A percentile compares a stretch with the other conserved stretches of the same genome.
Conservation (phyloP, 2,888 invertebrate genomes). For the Teleogryllus oceanicus region DNA sequence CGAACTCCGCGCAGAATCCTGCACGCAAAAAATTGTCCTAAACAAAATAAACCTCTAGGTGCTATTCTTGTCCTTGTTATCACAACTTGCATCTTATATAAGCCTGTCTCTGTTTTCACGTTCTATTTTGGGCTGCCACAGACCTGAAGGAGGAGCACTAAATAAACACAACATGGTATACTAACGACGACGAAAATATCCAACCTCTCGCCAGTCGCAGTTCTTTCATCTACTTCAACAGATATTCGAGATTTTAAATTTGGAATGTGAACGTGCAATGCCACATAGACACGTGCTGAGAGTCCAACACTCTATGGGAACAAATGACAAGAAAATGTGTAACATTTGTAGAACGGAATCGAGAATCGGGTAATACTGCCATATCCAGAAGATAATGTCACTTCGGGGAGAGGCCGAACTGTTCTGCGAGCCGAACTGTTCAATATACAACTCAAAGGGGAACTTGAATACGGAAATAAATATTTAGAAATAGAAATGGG, state of each 20-base stretch:
- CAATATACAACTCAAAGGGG: too few species aligned
- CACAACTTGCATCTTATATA: constrained; percentile 24
- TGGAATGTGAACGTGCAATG: background rate
- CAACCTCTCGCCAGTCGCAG: constrained; percentile 5
- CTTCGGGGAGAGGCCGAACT: too few species aligned
- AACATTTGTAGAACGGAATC: too few species aligned
- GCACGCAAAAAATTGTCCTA: too few species aligned
- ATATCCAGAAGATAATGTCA: too few species aligned
- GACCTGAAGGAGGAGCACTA: constrained; percentile 9
- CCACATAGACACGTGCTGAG: background rate
- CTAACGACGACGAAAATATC: constrained; percentile 18
- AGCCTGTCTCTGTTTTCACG: constrained; percentile 18
- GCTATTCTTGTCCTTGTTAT: constrained; percentile 25
- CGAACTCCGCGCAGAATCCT: too few species aligned
- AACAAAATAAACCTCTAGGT: background rate
- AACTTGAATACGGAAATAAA: too few species aligned
- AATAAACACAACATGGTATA: constrained; percentile 18
- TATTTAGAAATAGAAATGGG: too few species aligned
- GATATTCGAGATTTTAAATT: constrained; percentile 11
- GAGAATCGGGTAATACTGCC: too few species aligned
- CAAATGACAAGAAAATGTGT: too few species aligned
- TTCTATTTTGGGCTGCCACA: background rate
- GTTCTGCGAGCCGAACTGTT: too few species aligned
- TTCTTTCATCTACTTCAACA: constrained; percentile 18
- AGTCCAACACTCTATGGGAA: background rate